Evolutionary conservation across 1,140 invertebrate species (phyloP).

Genomic region (Drosophila sechellia): DNA sequence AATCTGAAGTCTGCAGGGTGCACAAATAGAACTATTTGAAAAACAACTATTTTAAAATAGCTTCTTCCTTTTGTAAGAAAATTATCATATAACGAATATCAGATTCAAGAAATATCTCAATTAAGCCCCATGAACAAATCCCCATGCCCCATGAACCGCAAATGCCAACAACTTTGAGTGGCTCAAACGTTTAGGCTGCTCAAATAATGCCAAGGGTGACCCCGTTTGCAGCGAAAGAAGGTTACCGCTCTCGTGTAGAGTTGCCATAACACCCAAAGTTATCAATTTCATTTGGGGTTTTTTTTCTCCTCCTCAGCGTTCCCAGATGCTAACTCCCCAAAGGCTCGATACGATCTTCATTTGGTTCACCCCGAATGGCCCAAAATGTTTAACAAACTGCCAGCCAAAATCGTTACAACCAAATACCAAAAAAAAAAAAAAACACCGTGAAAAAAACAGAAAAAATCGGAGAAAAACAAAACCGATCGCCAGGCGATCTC

Average conservation of each 20-base stretch:
- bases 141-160: too few species aligned
- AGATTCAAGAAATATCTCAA: conserved; percentile 2
- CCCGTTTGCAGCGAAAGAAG: conserved; percentile 2
- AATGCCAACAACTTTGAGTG: neutral
- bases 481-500: conserved; percentile 27
- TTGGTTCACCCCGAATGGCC: conserved; percentile 18
- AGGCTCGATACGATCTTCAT: conserved; percentile 34
- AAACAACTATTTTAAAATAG: too few species aligned
- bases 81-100: too few species aligned
- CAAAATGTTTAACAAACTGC: conserved; percentile 42
- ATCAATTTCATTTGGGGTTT: conserved; percentile 28
- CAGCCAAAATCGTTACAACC: conserved; percentile 35
- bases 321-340: neutral
- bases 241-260: conserved; percentile 9
- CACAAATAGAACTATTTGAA: conserved; percentile 3
- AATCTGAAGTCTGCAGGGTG: conserved; percentile 3
- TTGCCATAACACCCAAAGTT: conserved; percentile 19
- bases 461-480: conserved; percentile 1
- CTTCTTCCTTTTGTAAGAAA: too few species aligned
- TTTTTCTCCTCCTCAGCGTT: neutral
- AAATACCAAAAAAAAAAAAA: neutral
- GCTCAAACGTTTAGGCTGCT: neutral
- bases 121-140: neutral
- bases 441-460: conserved; percentile 6
- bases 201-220: conserved; percentile 15